Evolutionary conservation across 53 echinoderm and acorn worm genomes (phyloP), one percentile per base, ranked within the genome.

Genomic region (Luidia sarsii): DNA sequence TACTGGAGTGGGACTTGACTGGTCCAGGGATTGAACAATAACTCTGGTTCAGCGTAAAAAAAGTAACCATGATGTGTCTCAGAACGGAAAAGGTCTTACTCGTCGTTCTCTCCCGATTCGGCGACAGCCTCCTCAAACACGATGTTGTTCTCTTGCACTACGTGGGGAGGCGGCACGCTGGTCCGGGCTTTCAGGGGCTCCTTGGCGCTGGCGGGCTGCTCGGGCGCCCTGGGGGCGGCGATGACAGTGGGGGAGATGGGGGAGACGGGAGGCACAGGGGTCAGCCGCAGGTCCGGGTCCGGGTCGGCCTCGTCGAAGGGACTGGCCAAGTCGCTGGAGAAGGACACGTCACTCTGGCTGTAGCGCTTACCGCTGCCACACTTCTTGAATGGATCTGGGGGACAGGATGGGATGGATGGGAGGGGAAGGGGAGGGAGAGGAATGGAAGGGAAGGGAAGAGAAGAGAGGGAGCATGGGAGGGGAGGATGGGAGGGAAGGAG

Each of bases 301-400:
- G 83, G 83, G 35, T 70, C 70, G 15, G 83, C 70, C 20, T 77
- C 86, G 19, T 86, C 86, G 34, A 86, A 86, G 19, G 86, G 86
- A 35, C 21, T 84, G 34, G 71, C 70, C 31, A 36, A 52, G 24
- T 70, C 70, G 62, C 82, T 83, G 63, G 60, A 30, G 48, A 57
- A 72, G 37, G 72, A 72, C 10, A 72, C 72, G 33, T 51, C 57
- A 22, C 65, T 65, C 33, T 65, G 65, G 22, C 72, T 72, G 72
- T 55, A 33, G 2, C 55, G 72, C 37, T 39, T 33, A 33, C 72
- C 52, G 16, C 29, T 35, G 35, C 55, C 72, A 9, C 28, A 22
- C 25, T 72, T 54, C 56, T 56, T 72, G 72, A 72, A 72, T 24
- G 72, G 38, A 15, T 72, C 72, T 72, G 39, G 20, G 21, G 53